Conservation (phyloP, 2,113 vertebrate genomes). For the Charadrius vociferus region DNA sequence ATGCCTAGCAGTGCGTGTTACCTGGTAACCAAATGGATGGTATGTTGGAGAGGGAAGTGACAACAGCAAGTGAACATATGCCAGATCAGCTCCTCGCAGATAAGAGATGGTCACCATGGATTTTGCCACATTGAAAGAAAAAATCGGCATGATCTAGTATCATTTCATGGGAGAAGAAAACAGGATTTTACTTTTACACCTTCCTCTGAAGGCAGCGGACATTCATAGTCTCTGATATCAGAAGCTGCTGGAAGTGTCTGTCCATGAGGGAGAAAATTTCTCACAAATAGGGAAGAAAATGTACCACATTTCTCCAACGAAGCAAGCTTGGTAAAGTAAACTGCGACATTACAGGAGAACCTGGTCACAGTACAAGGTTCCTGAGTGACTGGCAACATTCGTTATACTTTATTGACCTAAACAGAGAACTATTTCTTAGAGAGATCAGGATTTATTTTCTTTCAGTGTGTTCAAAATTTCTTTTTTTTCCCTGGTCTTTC, state of each 20-base stretch:
- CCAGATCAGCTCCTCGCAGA: conserved; percentile 10
- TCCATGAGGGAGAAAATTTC: background rate
- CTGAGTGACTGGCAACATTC: background rate
- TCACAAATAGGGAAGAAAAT: background rate
- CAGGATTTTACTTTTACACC: background rate
- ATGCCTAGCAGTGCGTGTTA: conserved; percentile 49
- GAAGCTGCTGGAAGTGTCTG: background rate
- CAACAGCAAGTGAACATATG: conserved; percentile 39
- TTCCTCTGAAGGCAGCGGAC: background rate
- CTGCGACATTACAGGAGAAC: background rate
- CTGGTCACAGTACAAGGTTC: background rate
- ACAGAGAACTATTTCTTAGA: background rate
- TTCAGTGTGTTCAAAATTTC: background rate
- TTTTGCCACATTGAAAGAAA: background rate
- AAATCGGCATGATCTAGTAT: background rate
- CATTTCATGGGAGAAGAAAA: background rate
- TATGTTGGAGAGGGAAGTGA: conserved; percentile 48
- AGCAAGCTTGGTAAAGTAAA: background rate
- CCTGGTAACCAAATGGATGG: conserved; percentile 60
- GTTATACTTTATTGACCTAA: background rate
- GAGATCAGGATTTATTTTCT: background rate
- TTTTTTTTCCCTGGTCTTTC: background rate
- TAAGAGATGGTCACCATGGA: conserved; percentile 47
- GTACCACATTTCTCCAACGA: background rate
- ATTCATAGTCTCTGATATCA: background rate